These are phyloP conservation scores for Montifringilla adamsi DNA, from an alignment of 2,113 vertebrate species.

Conservation along the genomic window DNA sequence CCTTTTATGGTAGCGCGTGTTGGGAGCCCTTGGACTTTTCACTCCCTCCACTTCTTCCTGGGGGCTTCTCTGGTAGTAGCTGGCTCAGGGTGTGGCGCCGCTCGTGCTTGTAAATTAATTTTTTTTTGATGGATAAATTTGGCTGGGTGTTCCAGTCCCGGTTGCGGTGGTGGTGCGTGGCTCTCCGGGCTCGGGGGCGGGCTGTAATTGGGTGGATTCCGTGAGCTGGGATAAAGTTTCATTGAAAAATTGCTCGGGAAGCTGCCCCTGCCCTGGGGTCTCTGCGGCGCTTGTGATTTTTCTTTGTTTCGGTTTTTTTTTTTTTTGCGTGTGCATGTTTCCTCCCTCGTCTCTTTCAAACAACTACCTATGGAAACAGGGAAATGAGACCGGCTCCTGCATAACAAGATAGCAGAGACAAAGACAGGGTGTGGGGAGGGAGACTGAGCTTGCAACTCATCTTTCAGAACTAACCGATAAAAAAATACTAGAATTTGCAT, in stretches of 20 bases:
- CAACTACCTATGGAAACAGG: neutral
- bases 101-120: neutral
- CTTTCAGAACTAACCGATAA: neutral
- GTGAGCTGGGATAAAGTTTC: neutral
- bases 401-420: neutral
- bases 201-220: neutral
- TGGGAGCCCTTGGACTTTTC: neutral
- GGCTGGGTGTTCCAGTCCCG: neutral
- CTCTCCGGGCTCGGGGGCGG: neutral
- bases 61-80: neutral
- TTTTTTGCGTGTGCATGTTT: neutral
- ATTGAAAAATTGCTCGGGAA: neutral
- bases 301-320: neutral
- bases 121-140: neutral
- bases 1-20: constrained; percentile 24
- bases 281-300: neutral
- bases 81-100: constrained; percentile 30
- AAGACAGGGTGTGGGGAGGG: constrained; percentile 6
- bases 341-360: neutral
- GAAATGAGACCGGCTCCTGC: neutral
- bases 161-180: neutral
- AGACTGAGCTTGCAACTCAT: neutral
- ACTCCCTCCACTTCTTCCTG: neutral
- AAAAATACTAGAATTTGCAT: neutral
- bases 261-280: neutral